Base-by-base conservation (phyloP, 2,888 invertebrate genomes). In the Netelia fuscicornis region DNA sequence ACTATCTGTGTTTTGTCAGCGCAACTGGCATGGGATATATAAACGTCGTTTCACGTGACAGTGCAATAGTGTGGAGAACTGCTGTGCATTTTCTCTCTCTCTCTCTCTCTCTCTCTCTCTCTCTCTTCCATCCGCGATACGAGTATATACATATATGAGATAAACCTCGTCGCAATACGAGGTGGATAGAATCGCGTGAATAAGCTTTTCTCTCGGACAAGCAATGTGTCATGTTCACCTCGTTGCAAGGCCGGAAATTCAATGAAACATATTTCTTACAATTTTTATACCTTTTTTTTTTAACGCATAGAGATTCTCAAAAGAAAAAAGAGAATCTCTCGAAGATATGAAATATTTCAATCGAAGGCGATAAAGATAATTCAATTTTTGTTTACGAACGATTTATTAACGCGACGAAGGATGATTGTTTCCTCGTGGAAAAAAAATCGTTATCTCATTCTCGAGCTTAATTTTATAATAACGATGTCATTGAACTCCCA, bases 201-300 rank as follows among this genome's bases (percentile, higher is more conserved):
- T 78, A 81, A 84, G 84, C 77, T 74, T 78, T 68, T 48, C 77
- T 56, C 77, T 30, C 30, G 68, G 77, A 52, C 84, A 48, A 70
- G 68, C 58, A 17, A 42, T 65, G 81, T 74, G 75, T 81, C 81
- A 70, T 70, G 84, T 81, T 81, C 70, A 70, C 75, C 75, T 78
- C 70, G 81, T 85, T 79, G 81, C 81, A 79, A 81, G 81, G 78
- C 74, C 81, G 70, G 70, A 56, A 78, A 65, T 70, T 48, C 65
- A 75, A 58, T 75, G 68, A 44, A 78, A 85, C 78, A 81, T 72
- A 65, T 70, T 85, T 79, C 58, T 64, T 65, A 42, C 67, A 25
- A 70, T 79, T 42, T 58, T 58, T 1, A 23, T 58, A 20, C 10
- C 17, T 42, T 74, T 75, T 65, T 65, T 25, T 48, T 6, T 48